These are phyloP conservation scores for Siderastrea radians DNA, from an alignment of 92 coral and sea anemone genomes.

Conservation along the genomic window DNA sequence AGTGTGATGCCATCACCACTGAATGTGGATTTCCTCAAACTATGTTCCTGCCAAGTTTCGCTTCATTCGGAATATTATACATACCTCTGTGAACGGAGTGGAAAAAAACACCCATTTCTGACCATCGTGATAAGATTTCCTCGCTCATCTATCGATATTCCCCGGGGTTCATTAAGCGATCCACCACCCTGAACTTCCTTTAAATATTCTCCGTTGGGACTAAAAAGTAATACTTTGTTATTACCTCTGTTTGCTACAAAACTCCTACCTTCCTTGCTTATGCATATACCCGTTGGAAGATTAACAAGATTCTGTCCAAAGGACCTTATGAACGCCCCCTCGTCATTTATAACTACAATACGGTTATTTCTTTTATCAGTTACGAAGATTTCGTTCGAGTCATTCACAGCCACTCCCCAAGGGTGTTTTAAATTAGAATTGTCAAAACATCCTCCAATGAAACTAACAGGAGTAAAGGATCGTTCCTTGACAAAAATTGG, in stretches of 20 bases:
- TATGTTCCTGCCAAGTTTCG: too few relatives aligned
- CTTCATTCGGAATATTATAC: too few relatives aligned
- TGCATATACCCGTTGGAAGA: background rate
- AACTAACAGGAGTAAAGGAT: background rate
- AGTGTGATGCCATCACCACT: too few relatives aligned
- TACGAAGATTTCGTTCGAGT: constrained; percentile 3
- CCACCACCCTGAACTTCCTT: constrained; percentile 3
- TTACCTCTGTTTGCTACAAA: constrained; percentile 24
- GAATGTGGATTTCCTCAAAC: too few relatives aligned
- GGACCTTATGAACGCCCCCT: background rate
- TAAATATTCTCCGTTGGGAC: constrained; percentile 5
- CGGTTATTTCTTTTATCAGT: background rate
- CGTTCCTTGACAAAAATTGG: background rate
- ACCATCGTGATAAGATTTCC: background rate
- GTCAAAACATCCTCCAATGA: background rate
- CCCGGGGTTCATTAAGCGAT: background rate
- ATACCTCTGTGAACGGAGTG: too few relatives aligned
- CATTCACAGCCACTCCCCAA: constrained; percentile 54
- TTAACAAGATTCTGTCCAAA: background rate
- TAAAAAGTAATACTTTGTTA: background rate
- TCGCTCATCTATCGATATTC: background rate
- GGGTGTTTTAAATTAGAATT: background rate
- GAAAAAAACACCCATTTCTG: too few relatives aligned
- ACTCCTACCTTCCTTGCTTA: background rate
- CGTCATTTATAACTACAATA: constrained; percentile 6